phyloP scores from a whole-genome alignment of 92 coral and sea anemone species.

The Phenganax subtilis region DNA sequence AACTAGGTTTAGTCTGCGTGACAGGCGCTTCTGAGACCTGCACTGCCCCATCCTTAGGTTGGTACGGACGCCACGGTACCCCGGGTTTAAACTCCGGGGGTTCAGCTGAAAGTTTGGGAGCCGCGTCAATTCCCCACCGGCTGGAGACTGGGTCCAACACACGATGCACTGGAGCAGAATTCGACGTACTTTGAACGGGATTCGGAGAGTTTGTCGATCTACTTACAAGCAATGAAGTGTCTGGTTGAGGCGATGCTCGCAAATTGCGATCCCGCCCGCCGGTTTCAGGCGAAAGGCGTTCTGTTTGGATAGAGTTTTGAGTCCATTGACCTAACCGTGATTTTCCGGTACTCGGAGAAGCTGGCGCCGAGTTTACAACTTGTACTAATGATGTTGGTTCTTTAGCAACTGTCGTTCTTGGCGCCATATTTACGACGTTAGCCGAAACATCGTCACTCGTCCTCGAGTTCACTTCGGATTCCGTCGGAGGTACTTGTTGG shows the following conservation, averaged over 20 bases:
- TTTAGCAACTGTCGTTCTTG: slow-evolving; percentile 42
- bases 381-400: slow-evolving; percentile 55
- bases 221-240: slow-evolving; percentile 41
- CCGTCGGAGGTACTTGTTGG: slow-evolving; percentile 47
- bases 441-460: background rate
- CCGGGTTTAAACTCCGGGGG: slow-evolving; percentile 99
- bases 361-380: slow-evolving; percentile 62
- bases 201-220: slow-evolving; percentile 54
- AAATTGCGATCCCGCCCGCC: slow-evolving; percentile 35
- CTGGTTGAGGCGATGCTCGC: slow-evolving; percentile 37
- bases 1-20: slow-evolving; percentile 16
- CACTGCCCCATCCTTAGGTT: slow-evolving; percentile 46
- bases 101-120: slow-evolving; percentile 90
- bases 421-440: background rate
- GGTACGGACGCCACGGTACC: slow-evolving; percentile 95
- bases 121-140: slow-evolving; percentile 98
- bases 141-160: slow-evolving; percentile 92
- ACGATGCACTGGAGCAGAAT: slow-evolving; percentile 33
- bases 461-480: slow-evolving; percentile 19
- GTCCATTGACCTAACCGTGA: slow-evolving; percentile 95
- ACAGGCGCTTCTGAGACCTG: slow-evolving; percentile 11
- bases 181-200: slow-evolving; percentile 25
- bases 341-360: slow-evolving; percentile 49
- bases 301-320: slow-evolving; percentile 51
- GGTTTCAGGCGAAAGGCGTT: slow-evolving; percentile 31